These are phyloP conservation scores for Sula dactylatra DNA, from an alignment of 2,113 vertebrate genomes.

Conservation along the genomic window DNA sequence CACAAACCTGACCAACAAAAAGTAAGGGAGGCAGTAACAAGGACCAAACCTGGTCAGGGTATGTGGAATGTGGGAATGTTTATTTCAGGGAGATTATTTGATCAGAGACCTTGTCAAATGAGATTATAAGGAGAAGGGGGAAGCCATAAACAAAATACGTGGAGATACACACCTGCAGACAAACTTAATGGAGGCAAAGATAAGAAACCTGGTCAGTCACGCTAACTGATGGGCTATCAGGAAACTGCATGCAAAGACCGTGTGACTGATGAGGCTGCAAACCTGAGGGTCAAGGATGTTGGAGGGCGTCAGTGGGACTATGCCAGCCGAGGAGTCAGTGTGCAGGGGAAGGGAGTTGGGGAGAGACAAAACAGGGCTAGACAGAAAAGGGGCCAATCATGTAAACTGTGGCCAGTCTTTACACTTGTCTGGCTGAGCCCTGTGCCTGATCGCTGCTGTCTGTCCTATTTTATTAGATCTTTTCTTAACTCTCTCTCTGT, in stretches of 20 bases:
- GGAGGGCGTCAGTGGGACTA: background rate
- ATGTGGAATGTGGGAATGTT: background rate
- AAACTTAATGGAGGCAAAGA: background rate
- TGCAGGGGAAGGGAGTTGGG: accelerated
- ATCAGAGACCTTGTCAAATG: background rate
- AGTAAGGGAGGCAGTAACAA: background rate
- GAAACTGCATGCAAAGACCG: background rate
- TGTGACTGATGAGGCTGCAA: background rate
- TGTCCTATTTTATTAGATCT: background rate
- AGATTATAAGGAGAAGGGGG: background rate
- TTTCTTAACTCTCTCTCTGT: background rate
- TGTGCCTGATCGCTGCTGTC: too few relatives aligned
- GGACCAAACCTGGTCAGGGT: background rate
- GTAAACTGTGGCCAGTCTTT: background rate
- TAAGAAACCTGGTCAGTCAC: background rate
- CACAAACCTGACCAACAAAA: background rate
- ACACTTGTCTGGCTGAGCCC: background rate
- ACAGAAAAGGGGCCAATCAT: background rate
- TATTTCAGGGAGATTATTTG: background rate
- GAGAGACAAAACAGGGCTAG: background rate
- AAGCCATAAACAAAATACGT: background rate
- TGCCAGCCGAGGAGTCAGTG: background rate
- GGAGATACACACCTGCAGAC: background rate
- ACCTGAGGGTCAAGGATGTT: background rate
- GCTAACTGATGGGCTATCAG: background rate